Percentiles rank a stretch among this genome's conserved stretches.
phyloP scores from a whole-genome alignment of 2,113 vertebrate species.

The Rhipidura dahli region DNA sequence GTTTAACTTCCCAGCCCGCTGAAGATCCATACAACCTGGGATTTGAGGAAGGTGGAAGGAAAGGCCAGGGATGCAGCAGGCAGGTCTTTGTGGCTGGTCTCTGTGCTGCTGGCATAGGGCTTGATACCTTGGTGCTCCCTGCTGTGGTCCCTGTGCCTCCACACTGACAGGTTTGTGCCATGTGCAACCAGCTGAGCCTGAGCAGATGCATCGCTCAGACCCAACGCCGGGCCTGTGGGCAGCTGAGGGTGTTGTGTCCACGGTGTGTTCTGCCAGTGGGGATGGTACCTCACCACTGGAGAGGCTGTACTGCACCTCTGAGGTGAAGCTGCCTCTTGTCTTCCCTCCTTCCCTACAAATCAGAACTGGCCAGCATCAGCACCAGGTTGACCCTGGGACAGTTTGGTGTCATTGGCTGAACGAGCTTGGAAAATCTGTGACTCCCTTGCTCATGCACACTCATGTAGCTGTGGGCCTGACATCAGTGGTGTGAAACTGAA shows the following conservation, averaged over 20 bases:
- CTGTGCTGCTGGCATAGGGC: neutral
- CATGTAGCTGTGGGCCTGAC: neutral
- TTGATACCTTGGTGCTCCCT: neutral
- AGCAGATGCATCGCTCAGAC: neutral
- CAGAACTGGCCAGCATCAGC: neutral
- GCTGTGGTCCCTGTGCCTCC: neutral
- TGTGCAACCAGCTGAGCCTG: neutral
- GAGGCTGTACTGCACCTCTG: neutral
- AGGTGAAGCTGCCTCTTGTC: neutral
- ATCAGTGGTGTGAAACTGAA: neutral
- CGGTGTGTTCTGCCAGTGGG: neutral
- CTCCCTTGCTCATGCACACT: neutral
- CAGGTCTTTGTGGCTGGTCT: neutral
- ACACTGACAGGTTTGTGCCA: rapidly evolving
- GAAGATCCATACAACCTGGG: rapidly evolving
- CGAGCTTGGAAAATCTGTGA: neutral
- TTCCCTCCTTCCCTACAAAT: rapidly evolving
- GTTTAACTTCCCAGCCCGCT: neutral
- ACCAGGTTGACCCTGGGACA: neutral
- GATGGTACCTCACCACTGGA: neutral
- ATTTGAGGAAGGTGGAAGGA: neutral
- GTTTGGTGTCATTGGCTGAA: rapidly evolving
- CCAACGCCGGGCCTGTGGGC: rapidly evolving
- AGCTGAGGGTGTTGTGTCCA: neutral
- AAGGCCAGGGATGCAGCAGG: neutral